Base-by-base conservation (phyloP, 2,797 vertebrate genomes). In the Hydrocynus forskahlii region DNA sequence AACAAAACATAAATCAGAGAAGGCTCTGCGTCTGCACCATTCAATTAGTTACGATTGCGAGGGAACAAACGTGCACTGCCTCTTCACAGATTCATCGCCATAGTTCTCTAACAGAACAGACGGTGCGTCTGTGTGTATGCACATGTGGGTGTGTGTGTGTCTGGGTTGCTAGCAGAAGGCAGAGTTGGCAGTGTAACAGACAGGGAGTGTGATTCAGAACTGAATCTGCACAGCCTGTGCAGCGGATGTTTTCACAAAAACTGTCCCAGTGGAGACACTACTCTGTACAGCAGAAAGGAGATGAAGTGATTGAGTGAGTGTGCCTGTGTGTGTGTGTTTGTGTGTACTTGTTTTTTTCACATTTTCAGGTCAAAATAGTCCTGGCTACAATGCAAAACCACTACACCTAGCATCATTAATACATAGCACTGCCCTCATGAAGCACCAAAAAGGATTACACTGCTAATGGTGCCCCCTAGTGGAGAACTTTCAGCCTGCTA, bases 141-240 rank as follows among this genome's bases (percentile, higher is more conserved):
- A 13, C 6, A 23, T 54, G 57, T 66, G 13, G 14, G 52, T 38
- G 79, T 40, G 45, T 59, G 62, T 63, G 43, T 70, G 55, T 40
- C 48, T 73, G 60, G 16, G 10, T 57, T 19, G 43, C 5, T 7
- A 75, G 21, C 72, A 75, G 72, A 75, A 75, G 72, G 54, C 72
- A 50, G 68, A 75, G 72, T 45, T 78, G 81, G 54, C 21, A 71
- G 23, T 70, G 23, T 73, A 75, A 59, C 19, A 75, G 71, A 73
- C 71, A 73, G 7, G 17, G 71, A 57, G 38, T 75, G 43, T 75
- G 72, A 60, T 75, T 59, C 71, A 59, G 54, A 19, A 59, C 35
- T 59, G 67, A 50, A 69, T 48, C n/a, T 45, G 43, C 10, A 8
- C 43, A 12, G 40, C 23, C 54, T 74, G 71, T 57, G 54, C n/a